phyloP scores from a whole-genome alignment of 2,797 vertebrate species.

The Sphenopsis melanotis region DNA sequence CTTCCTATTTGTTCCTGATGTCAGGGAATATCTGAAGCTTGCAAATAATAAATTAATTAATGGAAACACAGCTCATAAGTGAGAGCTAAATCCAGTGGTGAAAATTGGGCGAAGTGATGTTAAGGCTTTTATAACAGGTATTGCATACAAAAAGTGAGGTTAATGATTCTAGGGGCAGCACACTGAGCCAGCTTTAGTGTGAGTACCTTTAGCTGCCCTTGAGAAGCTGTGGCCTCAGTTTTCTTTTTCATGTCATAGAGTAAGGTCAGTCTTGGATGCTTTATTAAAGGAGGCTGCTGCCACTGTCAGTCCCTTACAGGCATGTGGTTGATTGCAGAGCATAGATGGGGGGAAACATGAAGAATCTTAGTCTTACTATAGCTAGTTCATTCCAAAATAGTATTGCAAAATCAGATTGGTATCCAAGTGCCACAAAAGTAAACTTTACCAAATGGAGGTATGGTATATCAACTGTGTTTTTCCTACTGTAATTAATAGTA shows the following conservation, averaged over 20 bases:
- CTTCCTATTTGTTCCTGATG: background rate
- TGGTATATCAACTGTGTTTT: background rate
- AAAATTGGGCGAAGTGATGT: background rate
- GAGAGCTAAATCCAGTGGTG: background rate
- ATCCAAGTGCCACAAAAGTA: background rate
- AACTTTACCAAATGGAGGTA: background rate
- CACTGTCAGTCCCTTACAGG: background rate
- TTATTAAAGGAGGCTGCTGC: background rate
- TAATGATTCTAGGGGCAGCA: background rate
- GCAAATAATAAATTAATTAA: background rate
- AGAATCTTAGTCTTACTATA: background rate
- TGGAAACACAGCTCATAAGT: background rate
- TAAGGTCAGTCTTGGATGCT: background rate
- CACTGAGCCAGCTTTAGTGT: fast-evolving
- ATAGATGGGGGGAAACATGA: background rate
- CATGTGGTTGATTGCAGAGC: background rate
- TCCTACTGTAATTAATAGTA: background rate
- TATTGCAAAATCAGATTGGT: background rate
- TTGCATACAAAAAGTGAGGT: background rate
- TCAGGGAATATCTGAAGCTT: background rate
- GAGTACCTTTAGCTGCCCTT: background rate
- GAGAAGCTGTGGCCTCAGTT: background rate
- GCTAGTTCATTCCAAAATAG: background rate
- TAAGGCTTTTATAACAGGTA: background rate
- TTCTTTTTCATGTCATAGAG: background rate